Evolutionary conservation across 2,888 invertebrate genomes (phyloP), one percentile per base, ranked within the genome.

Genomic region (Himalopsyche tibetana): DNA sequence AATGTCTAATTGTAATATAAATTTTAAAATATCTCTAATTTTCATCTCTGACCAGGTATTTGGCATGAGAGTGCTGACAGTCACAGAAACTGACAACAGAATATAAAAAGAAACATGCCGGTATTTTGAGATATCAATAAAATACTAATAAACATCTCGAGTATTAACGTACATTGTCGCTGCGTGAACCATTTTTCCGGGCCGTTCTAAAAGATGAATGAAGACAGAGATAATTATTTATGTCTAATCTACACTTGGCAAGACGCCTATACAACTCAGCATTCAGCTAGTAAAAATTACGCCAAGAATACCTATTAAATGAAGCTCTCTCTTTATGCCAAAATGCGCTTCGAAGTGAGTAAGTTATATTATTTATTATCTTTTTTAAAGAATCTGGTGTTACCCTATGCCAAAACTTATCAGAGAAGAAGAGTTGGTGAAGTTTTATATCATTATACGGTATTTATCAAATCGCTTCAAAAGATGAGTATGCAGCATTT

Each of bases 201-300:
- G 74, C 38, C 74, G 74, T 74, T 74, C 74, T 38, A 4, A 74
- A 36, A 74, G 74, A 74, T 74, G 74, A 74, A 74, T 74, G 74
- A 74, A 74, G 74, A 74, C 74, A 74, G 74, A 74, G 74, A 74
- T 74, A 74, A 74, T 74, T 74, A 74, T 74, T 74, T 74, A 74
- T 74, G 74, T 74, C 74, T 12, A 74, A 74, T 74, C 74, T 74
- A 74, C 74, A 74, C 74, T 74, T 74, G 74, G 74, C 74, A 74
- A 36, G 38, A 36, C 36, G 74, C 74, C 74, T 74, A 74, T 74
- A 74, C 74, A 74, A 74, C 74, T 74, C 74, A 36, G 74, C 74
- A 74, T 74, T 74, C 74, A 36, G 74, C 74, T 74, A 74, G 74
- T 74, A 74, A 74, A 74, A 74, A 74, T 38, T 74, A 74, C 74